A percentile compares a stretch with the other conserved stretches of the same genome.
Evolutionary conservation across 2,113 vertebrate genomes (phyloP).

Genomic region (Hoplias malabaricus): DNA sequence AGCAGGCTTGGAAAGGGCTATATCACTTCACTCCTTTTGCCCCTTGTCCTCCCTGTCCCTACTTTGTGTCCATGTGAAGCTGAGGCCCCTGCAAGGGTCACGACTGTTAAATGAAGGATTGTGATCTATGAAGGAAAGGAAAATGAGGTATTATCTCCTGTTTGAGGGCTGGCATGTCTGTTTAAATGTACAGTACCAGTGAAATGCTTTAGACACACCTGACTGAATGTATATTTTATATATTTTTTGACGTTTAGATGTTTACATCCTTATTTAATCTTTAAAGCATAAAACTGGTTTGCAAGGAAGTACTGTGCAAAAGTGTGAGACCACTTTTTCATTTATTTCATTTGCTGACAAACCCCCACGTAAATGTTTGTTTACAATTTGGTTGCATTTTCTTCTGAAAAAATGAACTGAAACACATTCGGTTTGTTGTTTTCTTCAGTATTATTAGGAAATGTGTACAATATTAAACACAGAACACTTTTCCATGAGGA

Average conservation of each 20-base stretch:
- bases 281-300: too few species aligned
- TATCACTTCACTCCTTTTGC: background rate
- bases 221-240: constrained; percentile 24
- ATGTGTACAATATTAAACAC: background rate
- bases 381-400: too few species aligned
- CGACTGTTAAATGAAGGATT: constrained; percentile 49
- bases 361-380: too few species aligned
- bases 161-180: background rate
- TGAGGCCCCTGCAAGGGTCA: constrained; percentile 20
- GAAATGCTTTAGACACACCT: constrained; percentile 2
- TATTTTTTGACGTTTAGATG: too few species aligned
- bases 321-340: too few species aligned
- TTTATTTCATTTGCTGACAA: too few species aligned
- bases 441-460: background rate
- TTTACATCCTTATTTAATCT: too few species aligned
- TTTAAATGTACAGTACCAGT: background rate
- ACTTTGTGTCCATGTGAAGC: constrained; percentile 14
- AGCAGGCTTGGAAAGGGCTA: constrained; percentile 36
- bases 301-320: too few species aligned
- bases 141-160: background rate
- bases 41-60: background rate
- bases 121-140: constrained; percentile 32
- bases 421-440: background rate
- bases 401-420: too few species aligned
- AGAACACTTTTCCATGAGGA: background rate